Evolutionary conservation across 2,888 invertebrate species (phyloP).

Genomic region (Tetramorium bicarinatum): DNA sequence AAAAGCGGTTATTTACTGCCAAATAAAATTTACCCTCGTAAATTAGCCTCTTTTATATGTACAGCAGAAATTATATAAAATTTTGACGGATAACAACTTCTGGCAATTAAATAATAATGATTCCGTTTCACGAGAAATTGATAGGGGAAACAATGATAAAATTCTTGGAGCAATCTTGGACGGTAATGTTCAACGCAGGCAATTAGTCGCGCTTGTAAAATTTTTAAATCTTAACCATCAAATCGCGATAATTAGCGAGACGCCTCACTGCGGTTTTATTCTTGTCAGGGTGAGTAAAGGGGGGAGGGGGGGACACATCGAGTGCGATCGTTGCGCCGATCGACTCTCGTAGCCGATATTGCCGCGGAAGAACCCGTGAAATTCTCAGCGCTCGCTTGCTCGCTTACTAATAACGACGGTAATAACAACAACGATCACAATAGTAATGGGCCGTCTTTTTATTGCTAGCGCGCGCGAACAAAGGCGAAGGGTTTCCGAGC

Average conservation of each 20-base stretch:
- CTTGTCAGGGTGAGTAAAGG: too few relatives aligned
- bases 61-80: neutral
- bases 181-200: neutral
- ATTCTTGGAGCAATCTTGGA: neutral
- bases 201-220: slow-evolving; percentile 10
- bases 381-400: slow-evolving; percentile 57
- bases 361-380: slow-evolving; percentile 55
- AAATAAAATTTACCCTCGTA: neutral
- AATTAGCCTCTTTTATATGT: neutral
- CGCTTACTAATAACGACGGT: slow-evolving; percentile 69
- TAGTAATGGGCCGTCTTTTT: slow-evolving; percentile 72
- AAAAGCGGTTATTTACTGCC: neutral
- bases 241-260: neutral
- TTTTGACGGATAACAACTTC: neutral
- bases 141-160: neutral
- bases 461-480: slow-evolving; percentile 69
- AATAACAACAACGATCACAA: slow-evolving; percentile 73
- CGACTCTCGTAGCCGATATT: neutral
- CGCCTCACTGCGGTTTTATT: neutral
- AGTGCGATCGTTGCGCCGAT: neutral
- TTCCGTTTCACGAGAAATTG: neutral
- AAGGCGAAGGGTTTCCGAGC: slow-evolving; percentile 64
- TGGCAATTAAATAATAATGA: neutral
- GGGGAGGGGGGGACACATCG: too few relatives aligned
- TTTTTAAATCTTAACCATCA: neutral